phyloP scores from a whole-genome alignment of 2,797 vertebrate species.

The Cossypha heuglini region DNA sequence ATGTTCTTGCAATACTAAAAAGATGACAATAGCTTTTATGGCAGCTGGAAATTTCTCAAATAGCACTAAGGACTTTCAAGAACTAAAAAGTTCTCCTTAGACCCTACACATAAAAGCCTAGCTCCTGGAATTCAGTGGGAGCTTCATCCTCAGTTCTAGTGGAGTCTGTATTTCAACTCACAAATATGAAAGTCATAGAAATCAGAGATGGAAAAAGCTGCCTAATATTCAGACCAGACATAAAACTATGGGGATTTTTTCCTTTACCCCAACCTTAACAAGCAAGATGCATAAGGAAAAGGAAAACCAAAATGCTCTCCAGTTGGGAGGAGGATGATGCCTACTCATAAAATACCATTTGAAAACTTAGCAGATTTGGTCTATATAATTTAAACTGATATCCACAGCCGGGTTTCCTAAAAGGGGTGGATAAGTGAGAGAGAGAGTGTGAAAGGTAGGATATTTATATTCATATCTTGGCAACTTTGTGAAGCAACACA shows the following conservation, averaged over 20 bases:
- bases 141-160: neutral
- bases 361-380: neutral
- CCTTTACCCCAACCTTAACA: neutral
- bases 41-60: neutral
- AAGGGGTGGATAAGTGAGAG: neutral
- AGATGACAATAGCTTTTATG: neutral
- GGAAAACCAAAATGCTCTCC: neutral
- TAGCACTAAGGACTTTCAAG: neutral
- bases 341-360: neutral
- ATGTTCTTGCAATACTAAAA: neutral
- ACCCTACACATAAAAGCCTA: neutral
- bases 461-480: neutral
- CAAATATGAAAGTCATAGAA: constrained; percentile 10
- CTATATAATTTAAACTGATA: neutral
- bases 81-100: neutral
- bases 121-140: constrained; percentile 9
- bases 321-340: neutral
- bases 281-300: neutral
- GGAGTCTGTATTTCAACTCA: neutral
- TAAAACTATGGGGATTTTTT: neutral
- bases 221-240: neutral
- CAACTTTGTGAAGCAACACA: neutral
- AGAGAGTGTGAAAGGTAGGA: neutral
- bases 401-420: neutral
- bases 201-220: neutral